phyloP scores from a whole-genome alignment of 2,888 invertebrate species.

The Junonia oenone region DNA sequence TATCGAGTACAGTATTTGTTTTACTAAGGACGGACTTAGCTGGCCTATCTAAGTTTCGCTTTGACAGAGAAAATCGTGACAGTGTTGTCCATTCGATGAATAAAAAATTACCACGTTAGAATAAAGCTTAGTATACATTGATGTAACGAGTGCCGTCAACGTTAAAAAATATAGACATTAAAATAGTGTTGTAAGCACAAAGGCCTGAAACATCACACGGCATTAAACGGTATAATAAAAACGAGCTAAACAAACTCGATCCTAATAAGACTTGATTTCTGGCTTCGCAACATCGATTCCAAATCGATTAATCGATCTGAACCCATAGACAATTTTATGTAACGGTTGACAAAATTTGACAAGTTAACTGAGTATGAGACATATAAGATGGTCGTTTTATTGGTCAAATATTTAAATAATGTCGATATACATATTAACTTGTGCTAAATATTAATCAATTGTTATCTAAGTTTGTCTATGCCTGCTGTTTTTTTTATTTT shows the following conservation, averaged over 20 bases:
- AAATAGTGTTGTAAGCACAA: slow-evolving; percentile 13
- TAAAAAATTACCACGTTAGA: neutral
- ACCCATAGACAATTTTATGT: too few relatives aligned
- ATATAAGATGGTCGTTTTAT: too few relatives aligned
- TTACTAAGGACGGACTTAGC: slow-evolving; percentile 4
- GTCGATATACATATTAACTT: too few relatives aligned
- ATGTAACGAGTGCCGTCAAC: slow-evolving; percentile 19
- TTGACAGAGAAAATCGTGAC: slow-evolving; percentile 4
- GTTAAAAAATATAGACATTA: slow-evolving; percentile 4
- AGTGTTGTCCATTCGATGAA: neutral
- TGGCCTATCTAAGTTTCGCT: slow-evolving; percentile 13
- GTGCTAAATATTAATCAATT: too few relatives aligned
- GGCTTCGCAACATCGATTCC: slow-evolving; percentile 13
- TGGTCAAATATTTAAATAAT: too few relatives aligned
- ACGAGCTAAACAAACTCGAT: neutral
- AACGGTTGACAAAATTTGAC: too few relatives aligned
- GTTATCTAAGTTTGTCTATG: too few relatives aligned
- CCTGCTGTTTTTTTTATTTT: slow-evolving; percentile 4
- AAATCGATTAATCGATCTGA: slow-evolving; percentile 15
- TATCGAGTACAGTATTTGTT: slow-evolving; percentile 17
- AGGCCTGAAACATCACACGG: slow-evolving; percentile 2
- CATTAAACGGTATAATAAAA: neutral
- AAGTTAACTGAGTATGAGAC: too few relatives aligned
- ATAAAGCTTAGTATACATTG: slow-evolving; percentile 12
- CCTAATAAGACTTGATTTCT: slow-evolving; percentile 5